Evolutionary conservation across 2,888 invertebrate species (phyloP), one percentile per base, ranked within the genome.

Genomic region (Lycocerus yunnanus): DNA sequence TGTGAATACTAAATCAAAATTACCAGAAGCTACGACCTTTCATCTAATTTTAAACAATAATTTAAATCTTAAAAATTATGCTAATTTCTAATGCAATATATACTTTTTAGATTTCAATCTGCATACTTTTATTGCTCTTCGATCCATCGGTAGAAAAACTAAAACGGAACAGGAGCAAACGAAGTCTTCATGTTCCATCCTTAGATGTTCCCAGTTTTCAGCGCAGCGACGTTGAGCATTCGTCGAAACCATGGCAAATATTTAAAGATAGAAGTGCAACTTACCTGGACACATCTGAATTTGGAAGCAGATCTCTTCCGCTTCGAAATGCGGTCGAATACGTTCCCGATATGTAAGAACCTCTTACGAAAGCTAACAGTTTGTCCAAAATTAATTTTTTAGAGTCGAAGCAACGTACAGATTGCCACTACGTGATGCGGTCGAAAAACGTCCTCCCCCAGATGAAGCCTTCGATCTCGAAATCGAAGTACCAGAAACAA

Each of bases 281-380:
- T 4, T 84, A 84, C 72, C 80, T 75, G 20, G 80, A 80, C 18
- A 72, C 76, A 43, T 80, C 84, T 20, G 85, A 85, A 72, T 88
- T 84, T 77, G 88, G 88, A 20, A 86, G 87, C 14, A 85, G 82
- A 71, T 86, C 86, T 74, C 83, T 92, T 68, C 95, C 95, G 0
- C 88, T 95, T 74, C 89, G 95, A 74, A 90, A 91, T 66, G 94
- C 95, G 1, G 94, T 95, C 2, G 95, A 95, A 86, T 93, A 91
- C 82, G 87, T 93, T 73, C 93, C 93, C 9, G 84, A 87, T 79
- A 80, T 85, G 88, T 88, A 83, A 85, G 85, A 82, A 67, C 14
- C 15, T 15, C 4, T 58, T 68, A 60, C 66, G 16, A 72, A 69
- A 69, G 60, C 27, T 6, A 18, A 14, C 15, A 21, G 5, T 58